Evolutionary conservation across 2,888 invertebrate species (phyloP).

Genomic region (Apodemia mormo): DNA sequence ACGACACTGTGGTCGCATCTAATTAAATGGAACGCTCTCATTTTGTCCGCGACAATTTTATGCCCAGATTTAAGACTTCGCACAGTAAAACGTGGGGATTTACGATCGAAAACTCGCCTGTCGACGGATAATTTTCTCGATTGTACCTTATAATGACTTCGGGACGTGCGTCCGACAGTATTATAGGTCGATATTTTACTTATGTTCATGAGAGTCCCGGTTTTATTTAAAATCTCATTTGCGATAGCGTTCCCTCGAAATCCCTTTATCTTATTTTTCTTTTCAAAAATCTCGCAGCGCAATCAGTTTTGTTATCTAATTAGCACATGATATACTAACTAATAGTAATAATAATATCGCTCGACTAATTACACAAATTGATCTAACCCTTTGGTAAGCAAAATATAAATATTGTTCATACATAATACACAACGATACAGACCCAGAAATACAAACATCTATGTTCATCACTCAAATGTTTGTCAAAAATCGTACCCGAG

Average conservation of each 20-base stretch:
- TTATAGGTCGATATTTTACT: conserved; percentile 46
- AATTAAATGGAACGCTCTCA: conserved; percentile 71
- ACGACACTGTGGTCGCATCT: conserved; percentile 59
- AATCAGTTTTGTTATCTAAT: not conserved
- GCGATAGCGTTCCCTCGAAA: conserved; percentile 8
- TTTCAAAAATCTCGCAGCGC: not conserved
- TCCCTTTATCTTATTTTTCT: conserved; percentile 1
- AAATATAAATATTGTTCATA: too few relatives aligned
- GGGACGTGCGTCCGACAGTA: conserved; percentile 44
- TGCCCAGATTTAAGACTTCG: conserved; percentile 61
- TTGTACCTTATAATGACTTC: conserved; percentile 54
- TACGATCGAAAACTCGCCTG: conserved; percentile 56
- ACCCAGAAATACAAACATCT: too few relatives aligned
- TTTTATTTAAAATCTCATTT: conserved; percentile 22
- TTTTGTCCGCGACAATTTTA: conserved; percentile 69
- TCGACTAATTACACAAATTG: too few relatives aligned
- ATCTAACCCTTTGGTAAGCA: too few relatives aligned
- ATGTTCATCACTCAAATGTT: too few relatives aligned
- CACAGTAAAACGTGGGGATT: conserved; percentile 64
- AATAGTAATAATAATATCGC: too few relatives aligned
- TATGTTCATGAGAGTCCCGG: conserved; percentile 45
- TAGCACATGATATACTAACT: not conserved
- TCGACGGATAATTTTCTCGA: conserved; percentile 62
- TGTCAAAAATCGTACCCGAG: too few relatives aligned
- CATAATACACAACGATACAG: too few relatives aligned